phyloP scores from a whole-genome alignment of 2,888 invertebrate species.

The Caradrina kadenii region DNA sequence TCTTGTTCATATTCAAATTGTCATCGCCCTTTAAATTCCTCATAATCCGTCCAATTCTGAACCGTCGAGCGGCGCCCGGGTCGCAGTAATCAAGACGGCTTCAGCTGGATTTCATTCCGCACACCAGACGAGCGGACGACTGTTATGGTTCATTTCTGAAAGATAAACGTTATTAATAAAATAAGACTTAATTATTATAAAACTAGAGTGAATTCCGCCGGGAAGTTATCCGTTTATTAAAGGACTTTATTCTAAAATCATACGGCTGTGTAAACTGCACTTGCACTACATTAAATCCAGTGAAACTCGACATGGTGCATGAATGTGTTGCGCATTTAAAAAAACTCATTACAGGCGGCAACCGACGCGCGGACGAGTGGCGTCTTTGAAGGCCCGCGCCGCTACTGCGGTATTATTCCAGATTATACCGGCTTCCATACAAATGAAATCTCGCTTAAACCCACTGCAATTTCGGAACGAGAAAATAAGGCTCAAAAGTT shows the following conservation, averaged over 20 bases:
- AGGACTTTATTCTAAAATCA: constrained; percentile 56
- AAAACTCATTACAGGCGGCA: constrained; percentile 89
- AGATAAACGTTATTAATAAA: constrained; percentile 65
- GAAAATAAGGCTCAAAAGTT: constrained; percentile 88
- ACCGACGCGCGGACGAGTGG: constrained; percentile 87
- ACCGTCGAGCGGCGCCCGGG: constrained; percentile 83
- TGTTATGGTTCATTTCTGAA: constrained; percentile 74
- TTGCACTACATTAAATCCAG: constrained; percentile 80
- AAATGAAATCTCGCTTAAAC: constrained; percentile 90
- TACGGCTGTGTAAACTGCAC: constrained; percentile 72
- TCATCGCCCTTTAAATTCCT: constrained; percentile 89
- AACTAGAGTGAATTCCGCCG: constrained; percentile 29
- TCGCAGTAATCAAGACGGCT: constrained; percentile 88
- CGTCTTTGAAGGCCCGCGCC: constrained; percentile 89
- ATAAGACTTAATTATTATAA: constrained; percentile 60
- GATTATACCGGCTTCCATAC: constrained; percentile 89
- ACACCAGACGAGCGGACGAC: constrained; percentile 77
- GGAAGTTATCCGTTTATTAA: constrained; percentile 51
- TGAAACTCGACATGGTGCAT: constrained; percentile 80
- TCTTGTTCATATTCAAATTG: constrained; percentile 89
- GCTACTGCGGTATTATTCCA: constrained; percentile 89
- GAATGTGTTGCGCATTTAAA: constrained; percentile 89
- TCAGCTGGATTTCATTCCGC: constrained; percentile 86
- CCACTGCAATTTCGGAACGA: constrained; percentile 89
- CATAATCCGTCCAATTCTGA: constrained; percentile 90